A percentile compares a stretch with the other conserved stretches of the same genome.
phyloP scores from a whole-genome alignment of 2,113 vertebrate genomes.

The Panthera uncia region DNA sequence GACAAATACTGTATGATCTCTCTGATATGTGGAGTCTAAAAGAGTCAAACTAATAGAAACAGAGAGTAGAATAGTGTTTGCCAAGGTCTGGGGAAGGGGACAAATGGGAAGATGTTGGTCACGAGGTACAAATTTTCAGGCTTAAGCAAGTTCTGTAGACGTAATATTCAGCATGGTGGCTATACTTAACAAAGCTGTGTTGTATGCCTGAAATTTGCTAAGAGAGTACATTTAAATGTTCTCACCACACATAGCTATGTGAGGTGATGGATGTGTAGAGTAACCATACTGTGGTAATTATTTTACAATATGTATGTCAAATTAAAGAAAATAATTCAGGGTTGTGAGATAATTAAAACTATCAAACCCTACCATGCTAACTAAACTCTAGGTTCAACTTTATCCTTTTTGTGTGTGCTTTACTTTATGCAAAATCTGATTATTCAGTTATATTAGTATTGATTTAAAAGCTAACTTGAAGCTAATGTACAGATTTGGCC shows the following conservation, averaged over 20 bases:
- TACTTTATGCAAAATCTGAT: neutral
- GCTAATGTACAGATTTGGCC: slow-evolving; percentile 28
- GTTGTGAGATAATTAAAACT: neutral
- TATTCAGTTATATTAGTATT: neutral
- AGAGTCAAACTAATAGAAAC: neutral
- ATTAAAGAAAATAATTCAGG: neutral
- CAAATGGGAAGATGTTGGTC: neutral
- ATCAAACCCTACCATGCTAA: neutral
- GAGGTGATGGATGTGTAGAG: neutral
- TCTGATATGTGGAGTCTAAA: neutral
- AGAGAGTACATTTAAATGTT: neutral
- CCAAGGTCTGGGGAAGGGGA: neutral
- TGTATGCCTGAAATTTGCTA: neutral
- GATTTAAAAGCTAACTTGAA: slow-evolving; percentile 8
- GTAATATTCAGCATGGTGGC: neutral
- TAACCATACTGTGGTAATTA: neutral
- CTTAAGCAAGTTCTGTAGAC: neutral
- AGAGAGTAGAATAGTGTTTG: neutral
- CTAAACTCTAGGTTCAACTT: neutral
- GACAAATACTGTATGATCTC: neutral
- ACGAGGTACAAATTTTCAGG: neutral
- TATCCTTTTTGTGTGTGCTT: neutral
- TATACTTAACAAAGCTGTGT: neutral
- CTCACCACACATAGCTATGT: neutral
- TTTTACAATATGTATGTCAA: neutral